phyloP scores from a whole-genome alignment of 64 coral and sea anemone species.

The Montipora cactus region DNA sequence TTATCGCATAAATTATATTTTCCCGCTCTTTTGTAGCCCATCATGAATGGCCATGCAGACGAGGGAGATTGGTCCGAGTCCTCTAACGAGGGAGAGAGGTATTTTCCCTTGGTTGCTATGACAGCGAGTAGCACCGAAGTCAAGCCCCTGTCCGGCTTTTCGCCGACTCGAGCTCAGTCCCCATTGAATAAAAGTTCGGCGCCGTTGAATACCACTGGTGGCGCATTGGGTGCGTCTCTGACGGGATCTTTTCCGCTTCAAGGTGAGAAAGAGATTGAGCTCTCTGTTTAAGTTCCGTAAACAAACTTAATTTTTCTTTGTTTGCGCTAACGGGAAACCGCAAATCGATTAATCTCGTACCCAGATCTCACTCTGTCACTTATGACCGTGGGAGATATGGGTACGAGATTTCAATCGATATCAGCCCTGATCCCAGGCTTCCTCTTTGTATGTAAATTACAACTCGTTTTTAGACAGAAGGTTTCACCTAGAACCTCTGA shows the following conservation, averaged over 20 bases:
- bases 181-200: slow-evolving; percentile 36
- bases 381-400: no score
- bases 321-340: no score
- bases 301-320: no score
- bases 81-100: slow-evolving; percentile 63
- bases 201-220: slow-evolving; percentile 53
- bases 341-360: no score
- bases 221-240: slow-evolving; percentile 43
- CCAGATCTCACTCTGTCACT: no score
- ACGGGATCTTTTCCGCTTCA: slow-evolving; percentile 52
- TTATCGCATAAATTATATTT: background rate
- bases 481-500: no score
- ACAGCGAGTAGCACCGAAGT: slow-evolving; percentile 18
- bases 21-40: slow-evolving; percentile 13
- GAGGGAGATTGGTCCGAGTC: slow-evolving; percentile 93
- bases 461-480: no score
- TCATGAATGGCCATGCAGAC: slow-evolving; percentile 73
- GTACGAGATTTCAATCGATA: no score
- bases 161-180: slow-evolving; percentile 46
- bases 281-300: no score
- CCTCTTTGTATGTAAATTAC: no score
- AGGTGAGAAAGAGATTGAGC: background rate
- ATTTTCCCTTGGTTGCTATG: slow-evolving; percentile 50
- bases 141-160: slow-evolving; percentile 7
- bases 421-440: no score